These are phyloP conservation scores for Harpalus rufipes DNA, from an alignment of 2,888 invertebrate species.

Conservation along the genomic window DNA sequence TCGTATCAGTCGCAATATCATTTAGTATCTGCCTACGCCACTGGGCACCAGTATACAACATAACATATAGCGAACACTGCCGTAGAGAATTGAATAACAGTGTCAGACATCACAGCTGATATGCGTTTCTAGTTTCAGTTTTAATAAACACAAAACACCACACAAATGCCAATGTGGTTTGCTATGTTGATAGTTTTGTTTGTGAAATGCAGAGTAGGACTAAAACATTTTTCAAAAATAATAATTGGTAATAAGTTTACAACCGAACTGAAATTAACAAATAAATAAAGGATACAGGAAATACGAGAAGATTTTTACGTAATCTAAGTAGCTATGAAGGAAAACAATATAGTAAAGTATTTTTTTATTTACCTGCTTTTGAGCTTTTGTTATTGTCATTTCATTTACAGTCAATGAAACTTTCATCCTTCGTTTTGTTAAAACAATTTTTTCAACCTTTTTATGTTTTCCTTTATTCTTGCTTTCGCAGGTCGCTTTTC, in stretches of 20 bases:
- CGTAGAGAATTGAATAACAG: conserved; percentile 30
- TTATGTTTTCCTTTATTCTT: too few relatives aligned
- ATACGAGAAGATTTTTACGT: too few relatives aligned
- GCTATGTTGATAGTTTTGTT: conserved; percentile 1
- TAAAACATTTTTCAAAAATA: background rate
- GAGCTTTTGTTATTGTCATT: too few relatives aligned
- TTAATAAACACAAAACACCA: conserved; percentile 23
- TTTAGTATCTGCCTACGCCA: background rate
- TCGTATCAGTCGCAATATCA: background rate
- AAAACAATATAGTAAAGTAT: too few relatives aligned
- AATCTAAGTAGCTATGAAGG: too few relatives aligned
- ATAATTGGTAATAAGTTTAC: background rate
- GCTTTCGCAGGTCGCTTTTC: too few relatives aligned
- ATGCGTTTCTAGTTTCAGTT: conserved; percentile 14
- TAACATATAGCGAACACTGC: background rate
- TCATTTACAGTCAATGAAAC: too few relatives aligned
- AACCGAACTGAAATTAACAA: too few relatives aligned
- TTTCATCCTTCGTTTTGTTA: too few relatives aligned
- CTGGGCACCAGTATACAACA: background rate
- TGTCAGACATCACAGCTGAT: conserved; percentile 29
- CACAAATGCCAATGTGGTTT: conserved; percentile 5
- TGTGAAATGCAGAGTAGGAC: background rate
- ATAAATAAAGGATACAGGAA: too few relatives aligned
- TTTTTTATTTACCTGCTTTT: too few relatives aligned
- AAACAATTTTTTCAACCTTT: too few relatives aligned